phyloP scores from a whole-genome alignment of 2,113 vertebrate genomes.

The Ptychochromis oligacanthus region DNA sequence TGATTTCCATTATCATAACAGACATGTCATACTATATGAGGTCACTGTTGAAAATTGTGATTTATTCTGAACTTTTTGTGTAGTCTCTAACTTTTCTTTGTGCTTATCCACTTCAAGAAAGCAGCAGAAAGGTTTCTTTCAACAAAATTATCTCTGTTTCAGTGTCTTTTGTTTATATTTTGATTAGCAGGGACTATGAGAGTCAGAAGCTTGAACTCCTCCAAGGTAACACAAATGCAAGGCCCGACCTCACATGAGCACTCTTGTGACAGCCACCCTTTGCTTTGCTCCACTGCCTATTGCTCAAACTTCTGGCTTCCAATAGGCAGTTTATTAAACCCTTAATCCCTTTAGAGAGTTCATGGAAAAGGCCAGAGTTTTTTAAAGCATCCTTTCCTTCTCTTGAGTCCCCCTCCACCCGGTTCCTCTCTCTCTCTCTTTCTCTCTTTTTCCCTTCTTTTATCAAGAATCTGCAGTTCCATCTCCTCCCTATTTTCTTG shows the following conservation, averaged over 20 bases:
- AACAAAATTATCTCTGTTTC: neutral
- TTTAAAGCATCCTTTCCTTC: conserved; percentile 47
- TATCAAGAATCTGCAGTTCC: conserved; percentile 31
- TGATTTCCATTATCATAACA: neutral
- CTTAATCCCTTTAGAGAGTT: conserved; percentile 69
- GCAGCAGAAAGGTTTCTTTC: neutral
- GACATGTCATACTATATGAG: neutral
- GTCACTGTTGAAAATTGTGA: neutral
- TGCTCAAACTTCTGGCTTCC: conserved; percentile 54
- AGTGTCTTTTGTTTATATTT: neutral
- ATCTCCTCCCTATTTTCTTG: conserved; percentile 13
- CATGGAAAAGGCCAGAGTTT: conserved; percentile 47
- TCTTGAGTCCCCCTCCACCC: neutral
- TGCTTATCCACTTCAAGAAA: neutral
- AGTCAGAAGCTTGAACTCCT: neutral
- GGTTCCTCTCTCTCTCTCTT: neutral
- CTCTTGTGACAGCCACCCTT: conserved; percentile 62
- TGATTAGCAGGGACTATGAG: neutral
- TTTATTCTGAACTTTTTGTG: neutral
- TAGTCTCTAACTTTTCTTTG: neutral
- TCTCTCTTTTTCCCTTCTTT: neutral
- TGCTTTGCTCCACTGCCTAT: conserved; percentile 35
- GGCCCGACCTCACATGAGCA: conserved; percentile 52
- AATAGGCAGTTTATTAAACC: conserved; percentile 68
- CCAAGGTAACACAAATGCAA: conserved; percentile 22